Evolutionary conservation across 2,888 invertebrate species (phyloP).

Genomic region (Rotaria magnacalcarata): DNA sequence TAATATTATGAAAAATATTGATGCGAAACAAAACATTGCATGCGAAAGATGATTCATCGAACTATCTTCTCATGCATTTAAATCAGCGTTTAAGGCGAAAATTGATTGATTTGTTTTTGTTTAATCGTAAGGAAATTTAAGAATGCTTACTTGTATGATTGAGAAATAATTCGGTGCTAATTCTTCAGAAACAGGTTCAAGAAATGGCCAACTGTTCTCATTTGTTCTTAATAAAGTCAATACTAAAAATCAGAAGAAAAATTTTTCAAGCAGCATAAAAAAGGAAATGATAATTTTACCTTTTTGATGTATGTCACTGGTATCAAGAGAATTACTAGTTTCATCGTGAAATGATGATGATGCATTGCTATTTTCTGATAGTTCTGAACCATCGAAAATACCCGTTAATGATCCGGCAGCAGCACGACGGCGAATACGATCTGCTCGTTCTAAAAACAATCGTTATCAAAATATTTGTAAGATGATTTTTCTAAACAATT

Average conservation of each 20-base stretch:
- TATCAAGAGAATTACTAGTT: background rate
- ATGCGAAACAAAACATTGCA: no score
- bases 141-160: slow-evolving; percentile 39
- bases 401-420: background rate
- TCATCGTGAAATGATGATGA: background rate
- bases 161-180: slow-evolving; percentile 42
- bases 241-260: background rate
- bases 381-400: background rate
- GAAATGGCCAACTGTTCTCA: slow-evolving; percentile 44
- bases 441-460: background rate
- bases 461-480: no score
- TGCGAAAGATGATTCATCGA: no score
- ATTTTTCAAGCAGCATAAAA: background rate
- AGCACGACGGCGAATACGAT: slow-evolving; percentile 28
- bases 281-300: background rate
- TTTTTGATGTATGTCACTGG: slow-evolving; percentile 29
- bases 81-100: no score
- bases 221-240: slow-evolving; percentile 19
- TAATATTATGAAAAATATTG: no score
- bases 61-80: no score
- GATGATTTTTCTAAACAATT: no score
- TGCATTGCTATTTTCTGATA: slow-evolving; percentile 13
- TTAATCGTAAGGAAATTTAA: no score
- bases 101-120: no score
- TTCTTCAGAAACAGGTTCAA: slow-evolving; percentile 43